Base-by-base conservation (phyloP, 2,888 invertebrate genomes). In the Aleiodes leptofemur region DNA sequence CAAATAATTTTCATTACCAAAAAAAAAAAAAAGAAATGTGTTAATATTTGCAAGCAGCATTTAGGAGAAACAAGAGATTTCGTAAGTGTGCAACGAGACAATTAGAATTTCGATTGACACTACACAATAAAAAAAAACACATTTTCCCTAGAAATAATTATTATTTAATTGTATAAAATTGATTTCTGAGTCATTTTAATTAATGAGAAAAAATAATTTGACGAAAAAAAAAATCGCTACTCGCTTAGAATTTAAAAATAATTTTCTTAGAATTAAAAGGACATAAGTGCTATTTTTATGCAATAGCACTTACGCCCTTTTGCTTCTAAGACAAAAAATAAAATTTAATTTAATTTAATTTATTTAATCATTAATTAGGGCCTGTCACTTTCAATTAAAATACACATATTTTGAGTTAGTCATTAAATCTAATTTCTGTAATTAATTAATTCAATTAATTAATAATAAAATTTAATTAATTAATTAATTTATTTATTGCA, bases 61-160 rank as follows among this genome's bases (percentile, higher is more conserved):
- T 87, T 87, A 85, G 89, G 88, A 89, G 88, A 88, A 84, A 84
- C 86, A 89, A 89, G 85, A 85, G 88, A 86, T 88, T 88, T 89
- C 88, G 89, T 89, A 89, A 89, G 89, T 89, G 83, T 84, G 81
- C 83, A 84, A 85, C 83, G 82, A 83, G 80, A 85, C 79, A 81
- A 81, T 83, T 66, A 76, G 16, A 74, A 56, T 56, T 34, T 61
- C 74, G 55, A 74, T 59, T 61, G 51, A 73, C 56, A 73, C 38
- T 16, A 57, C 14, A 68, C 50, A 73, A 84, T 43, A 76, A 78
- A 16, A 68, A 64, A 74, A 64, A 74, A 82, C 82, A 80, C 78
- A 76, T 23, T 76, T 76, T 79, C 77, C 78, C 71, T 34, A 64
- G 64, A 71, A 43, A 64, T 55, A 16, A 48, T 73, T 51, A 56